Percentiles rank a stretch among this genome's conserved stretches.
These are phyloP conservation scores for Fulica atra DNA, from an alignment of 2,113 vertebrate species.

Conservation along the genomic window DNA sequence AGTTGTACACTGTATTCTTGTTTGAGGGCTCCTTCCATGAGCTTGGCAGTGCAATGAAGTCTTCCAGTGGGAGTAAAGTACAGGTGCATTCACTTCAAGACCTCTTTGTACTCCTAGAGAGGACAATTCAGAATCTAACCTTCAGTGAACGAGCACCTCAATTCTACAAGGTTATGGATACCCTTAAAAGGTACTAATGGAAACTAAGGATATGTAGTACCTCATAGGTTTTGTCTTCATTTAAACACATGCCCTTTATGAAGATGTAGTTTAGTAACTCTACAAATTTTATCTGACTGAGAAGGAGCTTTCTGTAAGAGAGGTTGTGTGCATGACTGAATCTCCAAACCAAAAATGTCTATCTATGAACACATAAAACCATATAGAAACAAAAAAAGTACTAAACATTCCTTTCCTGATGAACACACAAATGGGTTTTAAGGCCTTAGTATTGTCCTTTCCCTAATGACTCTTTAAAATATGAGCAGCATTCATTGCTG, in stretches of 20 bases:
- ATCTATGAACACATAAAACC: not conserved
- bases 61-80: not conserved
- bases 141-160: not conserved
- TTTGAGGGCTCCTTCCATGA: not conserved
- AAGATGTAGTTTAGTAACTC: not conserved
- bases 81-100: not conserved
- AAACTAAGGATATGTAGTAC: not conserved
- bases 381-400: not conserved
- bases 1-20: not conserved
- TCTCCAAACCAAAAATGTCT: not conserved
- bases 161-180: not conserved
- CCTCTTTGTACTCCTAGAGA: not conserved
- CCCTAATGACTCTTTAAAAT: constrained; percentile 46
- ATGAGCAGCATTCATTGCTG: constrained; percentile 57
- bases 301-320: not conserved
- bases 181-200: not conserved
- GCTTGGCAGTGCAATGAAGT: not conserved
- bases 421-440: not conserved
- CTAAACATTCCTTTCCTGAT: not conserved
- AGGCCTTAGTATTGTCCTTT: not conserved
- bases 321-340: not conserved
- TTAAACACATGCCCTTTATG: not conserved
- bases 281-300: not conserved
- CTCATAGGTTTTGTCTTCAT: not conserved
- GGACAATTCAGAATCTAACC: not conserved